Conservation (phyloP, 2,888 invertebrate genomes). For the Dynastes grantii region DNA sequence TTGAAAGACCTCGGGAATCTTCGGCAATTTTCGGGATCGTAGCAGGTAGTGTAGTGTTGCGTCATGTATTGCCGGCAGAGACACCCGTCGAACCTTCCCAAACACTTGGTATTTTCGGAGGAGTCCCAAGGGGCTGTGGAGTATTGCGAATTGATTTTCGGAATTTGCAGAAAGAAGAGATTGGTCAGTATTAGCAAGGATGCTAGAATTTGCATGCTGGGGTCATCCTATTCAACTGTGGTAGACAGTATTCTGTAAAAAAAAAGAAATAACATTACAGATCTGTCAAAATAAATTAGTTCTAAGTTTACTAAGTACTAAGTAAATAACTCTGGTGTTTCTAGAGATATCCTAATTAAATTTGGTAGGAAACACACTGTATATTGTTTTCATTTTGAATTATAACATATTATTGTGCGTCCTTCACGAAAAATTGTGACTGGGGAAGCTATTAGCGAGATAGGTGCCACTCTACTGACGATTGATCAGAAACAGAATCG, state of each 20-base stretch:
- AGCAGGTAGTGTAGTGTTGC: constrained; percentile 70
- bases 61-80: constrained; percentile 70
- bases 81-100: constrained; percentile 68
- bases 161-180: neutral
- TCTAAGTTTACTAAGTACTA: too few species aligned
- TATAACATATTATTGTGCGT: too few species aligned
- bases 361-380: too few species aligned
- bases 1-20: constrained; percentile 72
- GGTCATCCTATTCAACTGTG: neutral
- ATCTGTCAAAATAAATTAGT: too few species aligned
- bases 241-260: neutral
- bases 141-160: neutral
- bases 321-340: too few species aligned
- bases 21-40: constrained; percentile 72
- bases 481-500: too few species aligned
- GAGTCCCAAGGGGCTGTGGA: neutral
- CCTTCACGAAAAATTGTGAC: too few species aligned
- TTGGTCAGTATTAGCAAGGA: neutral
- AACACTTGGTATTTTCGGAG: neutral
- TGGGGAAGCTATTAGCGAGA: too few species aligned
- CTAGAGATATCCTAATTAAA: too few species aligned
- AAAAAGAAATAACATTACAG: neutral
- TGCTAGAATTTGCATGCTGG: constrained; percentile 22
- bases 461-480: too few species aligned
- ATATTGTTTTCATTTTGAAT: too few species aligned